phyloP scores from a whole-genome alignment of 2,113 vertebrate species.

The Hipposideros armiger region DNA sequence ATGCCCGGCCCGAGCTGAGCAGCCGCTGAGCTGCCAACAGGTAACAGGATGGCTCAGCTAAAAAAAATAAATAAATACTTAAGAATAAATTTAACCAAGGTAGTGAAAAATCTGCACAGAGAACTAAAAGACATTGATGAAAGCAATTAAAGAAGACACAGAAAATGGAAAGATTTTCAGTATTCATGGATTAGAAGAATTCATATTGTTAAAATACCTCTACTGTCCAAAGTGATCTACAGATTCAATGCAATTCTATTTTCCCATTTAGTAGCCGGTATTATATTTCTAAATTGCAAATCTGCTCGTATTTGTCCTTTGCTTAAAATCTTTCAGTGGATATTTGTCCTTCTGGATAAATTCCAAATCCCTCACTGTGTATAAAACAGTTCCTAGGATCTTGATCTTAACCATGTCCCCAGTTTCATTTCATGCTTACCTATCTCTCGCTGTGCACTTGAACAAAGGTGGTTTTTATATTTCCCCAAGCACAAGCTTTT shows the following conservation, averaged over 20 bases:
- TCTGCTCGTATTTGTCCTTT: background rate
- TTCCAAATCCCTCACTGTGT: background rate
- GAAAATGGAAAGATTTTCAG: background rate
- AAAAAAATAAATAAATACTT: background rate
- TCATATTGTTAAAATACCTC: background rate
- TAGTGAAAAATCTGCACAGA: background rate
- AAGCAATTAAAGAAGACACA: background rate
- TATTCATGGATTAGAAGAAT: background rate
- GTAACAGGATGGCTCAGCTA: too few relatives aligned
- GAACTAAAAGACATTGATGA: background rate
- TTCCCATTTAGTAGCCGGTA: background rate
- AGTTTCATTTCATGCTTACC: constrained; percentile 34
- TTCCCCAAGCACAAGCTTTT: background rate
- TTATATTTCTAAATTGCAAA: constrained; percentile 31
- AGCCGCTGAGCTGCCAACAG: too few relatives aligned
- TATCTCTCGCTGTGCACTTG: background rate
- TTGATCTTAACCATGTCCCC: background rate
- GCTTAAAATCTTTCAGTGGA: constrained; percentile 7
- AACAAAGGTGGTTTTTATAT: background rate
- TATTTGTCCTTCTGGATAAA: constrained; percentile 18
- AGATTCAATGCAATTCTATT: background rate
- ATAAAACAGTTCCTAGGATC: background rate
- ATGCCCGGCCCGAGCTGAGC: too few relatives aligned
- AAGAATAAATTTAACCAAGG: background rate
- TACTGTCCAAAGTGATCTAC: background rate